phyloP scores from a whole-genome alignment of 2,113 vertebrate species.

The Semnornis frantzii region DNA sequence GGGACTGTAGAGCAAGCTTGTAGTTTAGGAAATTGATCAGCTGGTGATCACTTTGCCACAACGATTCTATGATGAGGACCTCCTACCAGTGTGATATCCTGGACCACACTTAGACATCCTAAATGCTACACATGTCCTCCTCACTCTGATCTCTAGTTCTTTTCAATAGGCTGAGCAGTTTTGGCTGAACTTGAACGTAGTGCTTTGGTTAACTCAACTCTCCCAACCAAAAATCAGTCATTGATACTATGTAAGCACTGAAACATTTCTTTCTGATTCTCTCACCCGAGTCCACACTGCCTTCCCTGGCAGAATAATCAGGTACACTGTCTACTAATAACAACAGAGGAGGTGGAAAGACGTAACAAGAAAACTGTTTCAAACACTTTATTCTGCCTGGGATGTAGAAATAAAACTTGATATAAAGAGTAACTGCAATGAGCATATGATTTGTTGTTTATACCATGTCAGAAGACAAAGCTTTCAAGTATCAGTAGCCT shows the following conservation, averaged over 20 bases:
- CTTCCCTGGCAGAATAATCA: slow-evolving; percentile 23
- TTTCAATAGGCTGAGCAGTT: neutral
- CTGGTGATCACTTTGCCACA: neutral
- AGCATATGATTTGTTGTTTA: slow-evolving; percentile 50
- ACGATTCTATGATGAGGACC: neutral
- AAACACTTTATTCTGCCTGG: neutral
- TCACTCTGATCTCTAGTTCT: neutral
- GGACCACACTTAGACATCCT: neutral
- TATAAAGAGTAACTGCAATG: slow-evolving; percentile 42
- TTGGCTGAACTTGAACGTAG: neutral
- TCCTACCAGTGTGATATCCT: neutral
- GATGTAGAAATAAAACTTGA: slow-evolving; percentile 46
- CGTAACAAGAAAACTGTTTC: slow-evolving; percentile 3
- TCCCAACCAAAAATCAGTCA: neutral
- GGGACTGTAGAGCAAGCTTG: neutral
- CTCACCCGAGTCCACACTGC: neutral
- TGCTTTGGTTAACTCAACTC: neutral
- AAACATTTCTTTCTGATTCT: neutral
- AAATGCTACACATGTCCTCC: neutral
- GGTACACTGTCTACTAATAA: neutral
- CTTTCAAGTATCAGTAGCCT: slow-evolving; percentile 1
- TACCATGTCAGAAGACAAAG: slow-evolving; percentile 20
- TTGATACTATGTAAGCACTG: neutral
- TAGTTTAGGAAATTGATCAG: neutral
- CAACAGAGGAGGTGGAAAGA: neutral